These are phyloP conservation scores for Himalopsyche anomala DNA, from an alignment of 2,888 invertebrate genomes.

Conservation along the genomic window DNA sequence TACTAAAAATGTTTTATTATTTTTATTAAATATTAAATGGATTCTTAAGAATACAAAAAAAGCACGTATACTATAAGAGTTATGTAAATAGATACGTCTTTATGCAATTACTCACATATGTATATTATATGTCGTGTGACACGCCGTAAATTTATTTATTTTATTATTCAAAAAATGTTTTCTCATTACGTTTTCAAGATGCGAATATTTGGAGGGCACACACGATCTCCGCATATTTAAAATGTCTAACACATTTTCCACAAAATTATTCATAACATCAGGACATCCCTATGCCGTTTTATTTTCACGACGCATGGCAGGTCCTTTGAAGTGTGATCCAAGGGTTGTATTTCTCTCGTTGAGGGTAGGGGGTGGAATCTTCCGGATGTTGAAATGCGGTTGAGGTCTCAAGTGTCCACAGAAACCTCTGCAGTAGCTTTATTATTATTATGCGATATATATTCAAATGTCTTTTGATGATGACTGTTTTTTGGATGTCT, in stretches of 20 bases:
- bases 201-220: conserved; percentile 14
- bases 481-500: not conserved
- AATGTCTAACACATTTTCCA: conserved; percentile 34
- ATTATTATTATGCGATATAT: conserved; percentile 26
- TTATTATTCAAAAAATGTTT: conserved; percentile 30
- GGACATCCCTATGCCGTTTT: conserved; percentile 40
- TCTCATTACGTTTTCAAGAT: conserved; percentile 28
- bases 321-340: conserved; percentile 17
- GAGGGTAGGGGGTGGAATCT: conserved; percentile 10
- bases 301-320: conserved; percentile 32
- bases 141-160: not conserved
- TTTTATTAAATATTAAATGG: too few relatives aligned
- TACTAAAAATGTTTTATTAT: too few relatives aligned
- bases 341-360: conserved; percentile 22
- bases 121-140: not conserved
- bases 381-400: conserved; percentile 30
- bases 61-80: too few relatives aligned
- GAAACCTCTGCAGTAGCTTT: conserved; percentile 26
- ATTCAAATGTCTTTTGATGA: conserved; percentile 29
- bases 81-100: not conserved
- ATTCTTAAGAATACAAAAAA: too few relatives aligned
- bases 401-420: conserved; percentile 27
- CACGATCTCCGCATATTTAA: conserved; percentile 18
- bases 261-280: conserved; percentile 39
- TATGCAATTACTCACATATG: not conserved